Evolutionary conservation across 2,797 vertebrate species (phyloP).

Genomic region (Xenops minutus): DNA sequence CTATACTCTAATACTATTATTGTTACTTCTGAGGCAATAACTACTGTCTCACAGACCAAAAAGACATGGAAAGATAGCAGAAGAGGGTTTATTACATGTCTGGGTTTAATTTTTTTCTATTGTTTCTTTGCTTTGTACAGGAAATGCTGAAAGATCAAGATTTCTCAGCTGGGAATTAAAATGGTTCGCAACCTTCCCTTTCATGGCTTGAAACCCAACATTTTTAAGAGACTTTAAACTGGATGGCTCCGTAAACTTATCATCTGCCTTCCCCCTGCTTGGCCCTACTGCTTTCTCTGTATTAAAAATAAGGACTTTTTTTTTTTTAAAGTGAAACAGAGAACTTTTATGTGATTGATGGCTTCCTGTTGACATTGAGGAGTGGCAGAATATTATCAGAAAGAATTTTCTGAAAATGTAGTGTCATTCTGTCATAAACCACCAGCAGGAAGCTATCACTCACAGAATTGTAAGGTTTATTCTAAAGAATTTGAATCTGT

Average conservation of each 20-base stretch:
- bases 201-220: conserved; percentile 25
- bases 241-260: not conserved
- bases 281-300: conserved; percentile 13
- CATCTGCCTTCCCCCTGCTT: conserved; percentile 26
- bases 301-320: conserved; percentile 38
- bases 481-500: conserved; percentile 34
- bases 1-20: not conserved
- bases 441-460: conserved; percentile 44
- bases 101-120: not conserved
- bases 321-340: conserved; percentile 1
- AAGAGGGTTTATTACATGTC: not conserved
- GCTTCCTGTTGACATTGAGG: conserved; percentile 61
- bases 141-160: not conserved
- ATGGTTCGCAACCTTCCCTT: not conserved
- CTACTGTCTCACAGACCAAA: not conserved
- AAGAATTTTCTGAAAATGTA: conserved; percentile 29
- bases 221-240: conserved; percentile 33
- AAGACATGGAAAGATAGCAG: not conserved
- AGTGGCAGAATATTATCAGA: conserved; percentile 18
- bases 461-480: conserved; percentile 7
- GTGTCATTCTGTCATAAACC: conserved; percentile 28
- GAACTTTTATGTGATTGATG: conserved; percentile 56
- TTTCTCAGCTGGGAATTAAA: not conserved
- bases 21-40: not conserved
- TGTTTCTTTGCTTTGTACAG: not conserved